Evolutionary conservation across 2,888 invertebrate species (phyloP).

Genomic region (Lordiphosa fenestrarum): DNA sequence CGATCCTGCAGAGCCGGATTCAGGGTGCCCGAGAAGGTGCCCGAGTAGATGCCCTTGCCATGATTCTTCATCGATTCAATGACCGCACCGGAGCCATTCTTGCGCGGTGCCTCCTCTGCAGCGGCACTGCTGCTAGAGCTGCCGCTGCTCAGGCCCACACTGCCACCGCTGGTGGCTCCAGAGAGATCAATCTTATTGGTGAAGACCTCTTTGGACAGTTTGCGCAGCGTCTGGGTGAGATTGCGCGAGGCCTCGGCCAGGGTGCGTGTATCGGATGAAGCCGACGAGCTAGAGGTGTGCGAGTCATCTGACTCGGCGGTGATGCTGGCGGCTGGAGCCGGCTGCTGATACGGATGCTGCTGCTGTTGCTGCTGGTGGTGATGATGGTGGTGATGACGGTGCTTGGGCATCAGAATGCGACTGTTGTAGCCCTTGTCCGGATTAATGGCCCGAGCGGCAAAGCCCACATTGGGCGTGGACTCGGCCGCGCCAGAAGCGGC

Average conservation of each 20-base stretch:
- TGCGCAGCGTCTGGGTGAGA: slow-evolving; percentile 93
- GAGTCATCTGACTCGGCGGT: slow-evolving; percentile 75
- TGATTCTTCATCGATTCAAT: slow-evolving; percentile 96
- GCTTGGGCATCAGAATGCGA: slow-evolving; percentile 76
- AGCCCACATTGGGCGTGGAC: slow-evolving; percentile 14
- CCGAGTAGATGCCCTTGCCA: slow-evolving; percentile 96
- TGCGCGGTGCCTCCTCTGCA: slow-evolving; percentile 82
- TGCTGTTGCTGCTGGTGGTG: slow-evolving; percentile 69
- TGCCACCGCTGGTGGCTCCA: slow-evolving; percentile 34
- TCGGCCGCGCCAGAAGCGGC: slow-evolving; percentile 2
- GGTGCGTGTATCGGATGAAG: slow-evolving; percentile 84
- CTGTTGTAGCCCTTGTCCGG: slow-evolving; percentile 78
- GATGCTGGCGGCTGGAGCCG: background rate
- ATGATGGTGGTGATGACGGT: slow-evolving; percentile 77
- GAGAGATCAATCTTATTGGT: slow-evolving; percentile 83
- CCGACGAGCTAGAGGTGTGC: slow-evolving; percentile 52
- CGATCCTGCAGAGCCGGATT: slow-evolving; percentile 96
- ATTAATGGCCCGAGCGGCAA: slow-evolving; percentile 14
- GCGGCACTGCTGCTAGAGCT: slow-evolving; percentile 1
- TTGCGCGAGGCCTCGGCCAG: slow-evolving; percentile 95
- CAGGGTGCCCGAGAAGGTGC: slow-evolving; percentile 96
- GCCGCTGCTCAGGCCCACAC: slow-evolving; percentile 21
- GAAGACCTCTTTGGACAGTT: slow-evolving; percentile 93
- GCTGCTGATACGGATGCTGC: slow-evolving; percentile 25
- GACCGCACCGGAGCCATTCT: slow-evolving; percentile 86